Evolutionary conservation across 2,113 vertebrate genomes (phyloP), one percentile per base, ranked within the genome.

Genomic region (Synchiropus splendidus): DNA sequence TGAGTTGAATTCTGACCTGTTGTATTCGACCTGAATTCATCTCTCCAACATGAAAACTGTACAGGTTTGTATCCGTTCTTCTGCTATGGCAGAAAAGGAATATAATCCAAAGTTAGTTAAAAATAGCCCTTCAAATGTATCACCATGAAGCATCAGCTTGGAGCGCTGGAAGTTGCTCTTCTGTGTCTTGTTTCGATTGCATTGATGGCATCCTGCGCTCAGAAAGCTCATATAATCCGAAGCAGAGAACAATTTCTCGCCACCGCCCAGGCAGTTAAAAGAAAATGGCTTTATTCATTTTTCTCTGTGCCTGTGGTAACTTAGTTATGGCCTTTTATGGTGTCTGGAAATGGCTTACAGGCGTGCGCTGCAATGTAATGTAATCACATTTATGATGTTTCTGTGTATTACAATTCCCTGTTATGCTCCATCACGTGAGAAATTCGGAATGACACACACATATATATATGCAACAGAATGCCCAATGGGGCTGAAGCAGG

Each of bases 301-400:
- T 76, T 75, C 70, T 71, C 62, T 70, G 51, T 70, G 60, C 54
- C 67, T 50, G 59, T 66, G 67, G 61, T 79, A 84, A 82, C 72
- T 74, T 74, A 61, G 68, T 81, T 82, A 77, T 70, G 45, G 73
- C 58, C 64, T 72, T 83, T 81, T 76, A 78, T 68, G 64, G 58
- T 67, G 66, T 67, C 57, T 67, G 70, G 59, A 72, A 75, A 81
- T 80, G 66, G 75, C 75, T 77, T 51, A 70, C 57, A 64, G 74
- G 68, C 72, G 73, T 38, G 61, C 67, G 61, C 50, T 56, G 60
- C 67, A 67, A 52, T 76, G 73, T 78, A 79, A 83, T 82, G 67
- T 79, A 78, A 84, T 81, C 75, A 75, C 63, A 78, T 78, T 57
- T 71, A 74, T 73, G 65, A 78, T 77, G 78, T 77, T 77, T 67